Evolutionary conservation across 2,888 invertebrate genomes (phyloP).

Genomic region (Deroplatys truncata): DNA sequence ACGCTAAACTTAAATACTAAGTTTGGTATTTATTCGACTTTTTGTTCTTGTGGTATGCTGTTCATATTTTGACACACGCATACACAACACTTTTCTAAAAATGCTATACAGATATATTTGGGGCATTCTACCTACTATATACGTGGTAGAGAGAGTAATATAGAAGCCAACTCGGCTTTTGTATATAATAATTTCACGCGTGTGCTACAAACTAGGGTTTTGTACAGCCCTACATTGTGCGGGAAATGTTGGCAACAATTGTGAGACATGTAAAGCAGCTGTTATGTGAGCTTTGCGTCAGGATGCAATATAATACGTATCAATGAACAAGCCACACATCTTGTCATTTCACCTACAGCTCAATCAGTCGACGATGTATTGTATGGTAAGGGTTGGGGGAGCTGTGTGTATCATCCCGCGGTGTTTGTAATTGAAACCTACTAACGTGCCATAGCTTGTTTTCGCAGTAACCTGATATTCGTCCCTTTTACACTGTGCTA

Average conservation of each 20-base stretch:
- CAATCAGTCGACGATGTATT: background rate
- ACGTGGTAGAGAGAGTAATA: too few relatives aligned
- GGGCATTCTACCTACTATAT: too few relatives aligned
- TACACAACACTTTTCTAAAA: too few relatives aligned
- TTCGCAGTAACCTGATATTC: background rate
- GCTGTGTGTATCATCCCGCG: background rate
- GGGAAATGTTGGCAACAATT: background rate
- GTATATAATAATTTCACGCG: too few relatives aligned
- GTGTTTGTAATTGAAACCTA: background rate
- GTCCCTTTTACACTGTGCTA: too few relatives aligned
- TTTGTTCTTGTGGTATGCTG: too few relatives aligned
- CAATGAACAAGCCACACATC: background rate
- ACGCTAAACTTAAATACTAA: too few relatives aligned
- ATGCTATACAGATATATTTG: too few relatives aligned
- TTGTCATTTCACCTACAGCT: background rate
- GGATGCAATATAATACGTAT: background rate
- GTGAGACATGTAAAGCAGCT: background rate
- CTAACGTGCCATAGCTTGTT: background rate
- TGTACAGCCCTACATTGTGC: background rate
- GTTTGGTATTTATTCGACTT: too few relatives aligned
- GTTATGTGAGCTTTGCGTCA: background rate
- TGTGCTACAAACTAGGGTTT: background rate
- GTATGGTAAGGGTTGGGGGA: background rate
- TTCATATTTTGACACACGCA: too few relatives aligned
- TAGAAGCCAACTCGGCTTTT: too few relatives aligned